phyloP scores from a whole-genome alignment of 2,113 vertebrate genomes.

The Nettapus auritus region DNA sequence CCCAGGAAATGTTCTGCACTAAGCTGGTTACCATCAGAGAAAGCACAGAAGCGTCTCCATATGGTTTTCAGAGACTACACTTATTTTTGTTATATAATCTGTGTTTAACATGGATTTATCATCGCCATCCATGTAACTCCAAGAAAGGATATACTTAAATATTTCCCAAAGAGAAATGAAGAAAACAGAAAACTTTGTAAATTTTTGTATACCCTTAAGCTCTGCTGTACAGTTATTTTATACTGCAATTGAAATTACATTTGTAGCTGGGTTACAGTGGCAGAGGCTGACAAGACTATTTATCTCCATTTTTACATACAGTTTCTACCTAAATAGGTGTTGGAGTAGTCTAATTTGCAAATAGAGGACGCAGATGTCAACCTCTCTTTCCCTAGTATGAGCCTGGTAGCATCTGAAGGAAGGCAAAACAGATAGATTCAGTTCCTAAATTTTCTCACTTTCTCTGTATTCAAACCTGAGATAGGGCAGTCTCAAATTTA shows the following conservation, averaged over 20 bases:
- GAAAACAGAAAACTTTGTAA: not conserved
- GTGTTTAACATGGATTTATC: not conserved
- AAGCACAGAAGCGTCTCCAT: not conserved
- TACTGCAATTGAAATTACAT: not conserved
- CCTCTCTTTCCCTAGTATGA: fast-evolving
- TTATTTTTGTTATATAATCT: not conserved
- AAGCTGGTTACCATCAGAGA: not conserved
- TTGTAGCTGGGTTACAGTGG: not conserved
- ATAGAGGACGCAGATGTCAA: not conserved
- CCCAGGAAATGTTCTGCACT: not conserved
- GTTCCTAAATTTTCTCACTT: not conserved
- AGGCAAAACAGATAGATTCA: not conserved
- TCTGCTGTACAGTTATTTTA: not conserved
- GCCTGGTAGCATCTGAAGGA: not conserved
- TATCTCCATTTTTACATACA: not conserved
- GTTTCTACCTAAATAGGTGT: not conserved
- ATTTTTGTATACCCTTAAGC: not conserved
- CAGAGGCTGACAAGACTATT: not conserved
- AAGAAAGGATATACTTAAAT: not conserved
- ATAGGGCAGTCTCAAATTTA: not conserved
- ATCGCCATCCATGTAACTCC: not conserved
- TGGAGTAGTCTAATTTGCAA: not conserved
- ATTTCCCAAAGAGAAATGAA: not conserved
- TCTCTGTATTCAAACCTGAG: not conserved
- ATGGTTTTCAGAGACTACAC: not conserved